A percentile compares a stretch with the other conserved stretches of the same genome.
These are phyloP conservation scores for Protobothrops mucrosquamatus DNA, from an alignment of 2,113 vertebrate species.

Conservation along the genomic window DNA sequence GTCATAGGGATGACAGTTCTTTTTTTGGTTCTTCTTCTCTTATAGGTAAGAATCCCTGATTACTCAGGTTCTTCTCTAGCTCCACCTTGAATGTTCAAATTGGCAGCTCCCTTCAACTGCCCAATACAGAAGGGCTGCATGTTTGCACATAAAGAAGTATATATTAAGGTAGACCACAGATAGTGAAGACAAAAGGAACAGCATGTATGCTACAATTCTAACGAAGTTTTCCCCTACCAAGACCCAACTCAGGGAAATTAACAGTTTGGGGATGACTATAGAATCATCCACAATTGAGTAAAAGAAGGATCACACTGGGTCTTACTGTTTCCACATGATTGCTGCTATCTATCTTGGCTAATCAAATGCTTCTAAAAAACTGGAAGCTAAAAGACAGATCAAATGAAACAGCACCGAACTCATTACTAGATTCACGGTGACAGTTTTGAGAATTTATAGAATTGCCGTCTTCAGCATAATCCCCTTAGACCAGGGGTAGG, in stretches of 20 bases:
- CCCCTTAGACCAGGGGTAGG: neutral
- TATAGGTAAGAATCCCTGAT: neutral
- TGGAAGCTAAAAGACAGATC: neutral
- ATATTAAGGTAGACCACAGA: neutral
- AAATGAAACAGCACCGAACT: neutral
- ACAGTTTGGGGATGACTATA: neutral
- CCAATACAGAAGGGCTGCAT: neutral
- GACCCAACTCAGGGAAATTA: neutral
- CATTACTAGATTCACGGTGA: neutral
- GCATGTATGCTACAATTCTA: neutral
- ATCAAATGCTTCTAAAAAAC: neutral
- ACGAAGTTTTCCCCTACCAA: neutral
- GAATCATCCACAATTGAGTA: neutral
- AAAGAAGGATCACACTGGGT: neutral
- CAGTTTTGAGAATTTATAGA: neutral
- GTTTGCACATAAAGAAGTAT: neutral
- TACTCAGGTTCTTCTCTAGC: neutral
- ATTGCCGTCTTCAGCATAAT: neutral
- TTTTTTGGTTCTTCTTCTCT: neutral
- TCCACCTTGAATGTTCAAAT: neutral
- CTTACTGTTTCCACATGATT: neutral
- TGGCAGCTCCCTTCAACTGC: neutral
- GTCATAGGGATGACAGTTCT: neutral
- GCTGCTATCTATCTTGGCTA: neutral
- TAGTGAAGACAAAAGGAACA: neutral